Base-by-base conservation (phyloP, 2,888 invertebrate genomes). In the Hedya salicella region DNA sequence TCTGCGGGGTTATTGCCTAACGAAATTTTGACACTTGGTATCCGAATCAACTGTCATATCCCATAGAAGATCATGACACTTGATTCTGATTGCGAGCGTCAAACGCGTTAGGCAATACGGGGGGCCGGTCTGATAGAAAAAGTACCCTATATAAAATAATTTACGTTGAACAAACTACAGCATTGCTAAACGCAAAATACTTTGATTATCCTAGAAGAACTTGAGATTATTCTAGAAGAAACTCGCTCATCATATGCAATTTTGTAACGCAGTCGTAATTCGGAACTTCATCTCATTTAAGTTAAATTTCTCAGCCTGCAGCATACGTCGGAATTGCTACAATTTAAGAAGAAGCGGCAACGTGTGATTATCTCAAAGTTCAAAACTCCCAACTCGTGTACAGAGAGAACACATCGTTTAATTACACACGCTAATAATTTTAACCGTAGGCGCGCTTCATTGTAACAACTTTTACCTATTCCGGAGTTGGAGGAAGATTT, bases 301-400 rank as follows among this genome's bases (percentile, higher is more conserved):
- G 44, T 57, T 46, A 57, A 57, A 57, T 57, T 57, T 44, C 44
- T 32, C 57, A 8, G 9, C 44, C 13, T 46, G 57, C 44, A 46
- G 56, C 44, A 30, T 13, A 14, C 17, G 32, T 36, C 39, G 39
- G 36, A 65, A 65, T 65, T 65, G 64, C 59, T 46, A 54, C 64
- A 65, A 65, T 65, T 60, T 53, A 60, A 65, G 65, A 65, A 46
- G 44, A 50, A 32, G 30, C 25, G 42, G 59, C 77, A 77, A 76
- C 75, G 74, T 73, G 79, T 85, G 86, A 87, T 87, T 87, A 88
- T 82, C 78, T 77, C 74, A 79, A 83, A 86, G 87, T 80, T 77
- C 80, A 79, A 77, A 80, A 79, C 78, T 77, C 71, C 75, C 66
- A 86, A 87, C 82, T 87, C 86, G 80, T 78, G 82, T 83, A 84